Percentiles rank a stretch among this genome's conserved stretches.
These are phyloP conservation scores for Papilio glaucus DNA, from an alignment of 1,140 invertebrate genomes.

Conservation along the genomic window DNA sequence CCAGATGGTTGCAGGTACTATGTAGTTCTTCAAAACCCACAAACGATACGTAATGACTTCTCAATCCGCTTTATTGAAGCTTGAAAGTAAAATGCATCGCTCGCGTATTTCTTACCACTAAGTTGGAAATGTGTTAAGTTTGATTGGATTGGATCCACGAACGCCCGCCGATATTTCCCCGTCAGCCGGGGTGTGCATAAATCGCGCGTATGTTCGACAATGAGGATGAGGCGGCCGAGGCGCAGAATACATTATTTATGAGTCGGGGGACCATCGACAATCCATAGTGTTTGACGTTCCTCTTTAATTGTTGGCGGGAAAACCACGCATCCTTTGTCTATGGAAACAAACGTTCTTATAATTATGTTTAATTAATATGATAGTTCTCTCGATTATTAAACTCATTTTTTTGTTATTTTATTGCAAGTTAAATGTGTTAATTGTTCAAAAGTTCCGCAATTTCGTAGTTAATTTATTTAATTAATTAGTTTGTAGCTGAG, in stretches of 20 bases:
- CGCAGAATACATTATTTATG: constrained; percentile 26
- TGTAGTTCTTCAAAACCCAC: too few relatives aligned
- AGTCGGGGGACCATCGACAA: constrained; percentile 18
- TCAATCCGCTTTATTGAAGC: too few relatives aligned
- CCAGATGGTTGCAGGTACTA: too few relatives aligned
- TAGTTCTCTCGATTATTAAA: too few relatives aligned
- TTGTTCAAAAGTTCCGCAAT: too few relatives aligned
- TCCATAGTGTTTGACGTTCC: constrained; percentile 3
- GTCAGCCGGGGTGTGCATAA: constrained; percentile 24
- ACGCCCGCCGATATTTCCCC: neutral
- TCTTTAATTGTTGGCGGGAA: constrained; percentile 28
- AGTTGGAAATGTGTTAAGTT: constrained; percentile 8
- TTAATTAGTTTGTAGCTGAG: too few relatives aligned
- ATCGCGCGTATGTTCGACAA: neutral
- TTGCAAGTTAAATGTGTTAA: too few relatives aligned
- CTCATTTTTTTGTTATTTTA: too few relatives aligned
- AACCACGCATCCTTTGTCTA: neutral
- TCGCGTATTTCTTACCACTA: neutral
- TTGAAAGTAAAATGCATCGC: neutral
- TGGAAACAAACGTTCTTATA: neutral
- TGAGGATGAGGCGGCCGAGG: neutral
- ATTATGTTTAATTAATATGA: neutral
- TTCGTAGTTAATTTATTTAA: too few relatives aligned
- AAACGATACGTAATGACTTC: too few relatives aligned
- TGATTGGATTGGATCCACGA: constrained; percentile 19